Evolutionary conservation across 2,797 vertebrate genomes (phyloP), one percentile per base, ranked within the genome.

Genomic region (Numenius phaeopus): DNA sequence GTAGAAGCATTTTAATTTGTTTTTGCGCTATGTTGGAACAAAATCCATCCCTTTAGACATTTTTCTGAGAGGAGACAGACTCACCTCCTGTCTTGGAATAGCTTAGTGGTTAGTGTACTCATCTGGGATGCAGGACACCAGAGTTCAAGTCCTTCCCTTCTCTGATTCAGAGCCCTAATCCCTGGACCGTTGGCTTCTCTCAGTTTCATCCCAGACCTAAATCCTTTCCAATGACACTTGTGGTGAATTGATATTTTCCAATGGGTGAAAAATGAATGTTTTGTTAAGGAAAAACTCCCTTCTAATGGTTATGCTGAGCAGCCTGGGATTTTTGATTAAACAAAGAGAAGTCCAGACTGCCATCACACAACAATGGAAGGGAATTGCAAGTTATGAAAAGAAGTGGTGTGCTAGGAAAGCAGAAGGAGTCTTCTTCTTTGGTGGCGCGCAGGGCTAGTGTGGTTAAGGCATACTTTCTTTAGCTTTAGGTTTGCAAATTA

Each of bases 111-210:
- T 91, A 90, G 69, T 83, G 57, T 52, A 69, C 64, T 95, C 86
- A 80, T 93, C 64, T 14, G 44, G 71, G 93, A 82, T 80, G 88
- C 75, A 75, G 80, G 47, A 94, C 86, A 85, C 67, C 77, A 87
- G 83, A 93, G 90, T 78, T 95, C 80, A 95, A 87, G 71, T 80
- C 81, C 66, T 95, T 91, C 67, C 59, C 55, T 89, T 82, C 52
- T 92, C 75, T 96, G 83, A 96, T 92, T 97, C 88, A 96, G 76
- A 93, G 11, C 54, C 46, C 37, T 91, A 89, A 94, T 71, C 92
- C 87, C n/a, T 54, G 57, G 37, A 49, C 55, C 44, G 34, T 46
- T 42, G 29, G 34, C 64, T 94, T 81, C 89, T 87, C n/a, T 66
- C 44, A 61, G n/a, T 42, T 87, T 54, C 44, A 67, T 49, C 37